Conservation (phyloP, 2,113 vertebrate species). For the Marmota monax region DNA sequence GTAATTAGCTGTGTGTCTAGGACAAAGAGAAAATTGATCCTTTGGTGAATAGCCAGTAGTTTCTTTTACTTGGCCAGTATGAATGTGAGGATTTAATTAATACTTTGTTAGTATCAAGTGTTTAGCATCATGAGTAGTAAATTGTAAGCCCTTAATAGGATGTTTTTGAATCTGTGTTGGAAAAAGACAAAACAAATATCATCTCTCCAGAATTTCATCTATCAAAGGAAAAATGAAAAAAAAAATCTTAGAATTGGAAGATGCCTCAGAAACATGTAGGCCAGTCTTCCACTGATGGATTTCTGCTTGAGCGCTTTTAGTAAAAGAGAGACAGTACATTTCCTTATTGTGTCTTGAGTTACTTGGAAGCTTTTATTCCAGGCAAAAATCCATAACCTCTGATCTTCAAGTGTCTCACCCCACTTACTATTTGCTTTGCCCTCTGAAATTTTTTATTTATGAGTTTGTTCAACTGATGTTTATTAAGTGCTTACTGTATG, state of each 20-base stretch:
- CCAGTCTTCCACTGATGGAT: neutral
- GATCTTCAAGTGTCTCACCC: neutral
- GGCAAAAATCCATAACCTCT: neutral
- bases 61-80: neutral
- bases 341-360: neutral
- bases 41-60: neutral
- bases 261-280: neutral
- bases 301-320: neutral
- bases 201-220: neutral
- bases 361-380: neutral
- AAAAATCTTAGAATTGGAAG: conserved; percentile 7
- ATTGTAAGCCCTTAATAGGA: neutral
- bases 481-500: neutral
- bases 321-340: neutral
- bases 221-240: neutral
- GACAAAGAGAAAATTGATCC: neutral
- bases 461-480: conserved; percentile 1
- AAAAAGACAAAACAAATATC: neutral
- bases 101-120: neutral
- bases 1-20: neutral
- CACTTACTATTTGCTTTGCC: neutral
- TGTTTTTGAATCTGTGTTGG: neutral
- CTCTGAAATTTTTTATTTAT: conserved; percentile 37
- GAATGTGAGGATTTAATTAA: neutral
- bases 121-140: neutral